Percentiles rank a stretch among this genome's conserved stretches.
phyloP scores from a whole-genome alignment of 1,140 invertebrate species.

The Lepidurus arcticus region DNA sequence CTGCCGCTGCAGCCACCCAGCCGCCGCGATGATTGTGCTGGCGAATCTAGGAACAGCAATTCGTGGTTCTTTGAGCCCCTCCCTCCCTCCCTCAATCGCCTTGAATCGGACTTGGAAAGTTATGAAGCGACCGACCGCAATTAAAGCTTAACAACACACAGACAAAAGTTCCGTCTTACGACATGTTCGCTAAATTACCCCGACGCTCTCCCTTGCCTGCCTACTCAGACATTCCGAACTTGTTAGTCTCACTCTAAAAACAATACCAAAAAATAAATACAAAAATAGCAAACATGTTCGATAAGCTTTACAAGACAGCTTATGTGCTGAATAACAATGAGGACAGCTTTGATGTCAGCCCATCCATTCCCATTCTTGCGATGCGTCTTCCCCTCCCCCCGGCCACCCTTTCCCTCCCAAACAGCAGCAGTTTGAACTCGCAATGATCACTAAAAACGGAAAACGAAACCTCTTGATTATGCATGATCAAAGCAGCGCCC shows the following conservation, averaged over 20 bases:
- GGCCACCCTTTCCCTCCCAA: background rate
- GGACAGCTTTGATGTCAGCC: background rate
- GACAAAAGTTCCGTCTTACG: background rate
- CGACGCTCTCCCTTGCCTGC: background rate
- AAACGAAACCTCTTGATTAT: background rate
- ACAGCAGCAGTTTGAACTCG: background rate
- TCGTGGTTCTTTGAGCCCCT: background rate
- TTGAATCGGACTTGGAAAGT: background rate
- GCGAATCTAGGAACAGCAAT: background rate
- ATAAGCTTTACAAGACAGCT: background rate
- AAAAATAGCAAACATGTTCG: background rate
- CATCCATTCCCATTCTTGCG: background rate
- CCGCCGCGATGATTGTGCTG: background rate
- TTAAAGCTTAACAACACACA: background rate
- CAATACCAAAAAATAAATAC: no score
- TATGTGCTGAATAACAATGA: background rate
- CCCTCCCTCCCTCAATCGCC: background rate
- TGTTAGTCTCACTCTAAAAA: background rate
- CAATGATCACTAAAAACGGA: conserved; percentile 7
- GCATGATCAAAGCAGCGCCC: background rate
- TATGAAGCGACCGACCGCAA: background rate
- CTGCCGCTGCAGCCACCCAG: background rate
- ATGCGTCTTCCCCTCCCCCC: background rate
- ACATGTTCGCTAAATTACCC: background rate
- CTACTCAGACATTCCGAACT: background rate